Percentiles rank a stretch among this genome's conserved stretches.
Conservation (phyloP, 2,888 invertebrate genomes). For the Erpobdella octoculata region DNA sequence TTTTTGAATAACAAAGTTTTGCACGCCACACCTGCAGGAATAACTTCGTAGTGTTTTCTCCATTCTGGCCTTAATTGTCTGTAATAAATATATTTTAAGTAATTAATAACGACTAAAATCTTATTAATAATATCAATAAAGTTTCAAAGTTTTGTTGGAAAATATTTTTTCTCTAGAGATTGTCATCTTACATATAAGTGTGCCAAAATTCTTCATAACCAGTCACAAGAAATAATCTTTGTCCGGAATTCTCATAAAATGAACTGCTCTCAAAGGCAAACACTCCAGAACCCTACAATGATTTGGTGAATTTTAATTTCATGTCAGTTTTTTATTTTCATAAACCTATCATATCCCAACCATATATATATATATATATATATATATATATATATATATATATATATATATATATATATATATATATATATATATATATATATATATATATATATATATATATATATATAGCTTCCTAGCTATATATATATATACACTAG, state of each 20-base stretch:
- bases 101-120: neutral
- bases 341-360: no score
- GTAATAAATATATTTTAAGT: slow-evolving; percentile 25
- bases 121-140: neutral
- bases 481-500: no score
- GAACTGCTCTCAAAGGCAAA: slow-evolving; percentile 47
- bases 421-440: no score
- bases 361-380: no score
- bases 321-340: no score
- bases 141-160: no score
- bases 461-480: no score
- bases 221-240: slow-evolving; percentile 44
- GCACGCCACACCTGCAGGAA: slow-evolving; percentile 43
- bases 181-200: slow-evolving; percentile 43
- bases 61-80: slow-evolving; percentile 41
- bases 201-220: slow-evolving; percentile 48
- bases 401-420: no score
- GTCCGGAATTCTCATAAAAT: slow-evolving; percentile 40
- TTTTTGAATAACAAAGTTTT: neutral
- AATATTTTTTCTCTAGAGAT: no score
- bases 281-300: slow-evolving; percentile 44
- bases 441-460: no score
- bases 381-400: no score
- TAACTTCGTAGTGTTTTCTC: slow-evolving; percentile 49
- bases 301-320: neutral